Evolutionary conservation across 2,113 vertebrate genomes (phyloP), one percentile per base, ranked within the genome.

Genomic region (Platichthys stellatus): DNA sequence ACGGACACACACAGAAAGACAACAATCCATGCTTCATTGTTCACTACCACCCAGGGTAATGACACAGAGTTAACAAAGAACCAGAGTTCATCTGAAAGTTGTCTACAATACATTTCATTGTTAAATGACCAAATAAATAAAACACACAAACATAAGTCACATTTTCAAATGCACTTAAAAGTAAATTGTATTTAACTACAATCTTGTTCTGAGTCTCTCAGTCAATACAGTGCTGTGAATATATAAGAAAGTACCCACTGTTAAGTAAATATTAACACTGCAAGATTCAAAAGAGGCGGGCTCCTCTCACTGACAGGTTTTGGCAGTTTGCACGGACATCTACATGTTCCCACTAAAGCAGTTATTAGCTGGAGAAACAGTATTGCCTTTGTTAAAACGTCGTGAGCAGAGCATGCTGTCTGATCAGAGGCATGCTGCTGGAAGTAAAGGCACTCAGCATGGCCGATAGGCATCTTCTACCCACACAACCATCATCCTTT

Each of bases 371-470:
- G 51, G 51, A 54, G 51, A 54, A n/a, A 79, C 59, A 51, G 3
- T 62, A 53, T 66, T 3, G 38, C 26, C 66, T 61, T 64, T 2
- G 8, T 68, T 56, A 54, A 62, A 10, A 63, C 23, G 59, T 43
- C 4, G n/a, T 70, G 72, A 57, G 72, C 54, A 47, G 51, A 72
- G 70, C 72, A 72, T 65, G 80, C 69, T 72, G 86, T 62, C 72
- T n/a, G 58, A 81, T 81, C 45, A 23, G 72, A 78, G 47, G 69
- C 76, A 80, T 81, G 84, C 78, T 77, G 74, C 80, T 78, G 74
- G 65, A 82, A 78, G 65, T 51, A 72, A 91, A 91, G 92, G 90
- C 87, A 91, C 89, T 91, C 86, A 88, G 65, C 77, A 61, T 40
- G 61, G 57, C 76, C 82, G 54, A 1, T 2, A n/a, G 63, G 64